These are phyloP conservation scores for Mycalesis mineus DNA, from an alignment of 2,888 invertebrate species.

Conservation along the genomic window DNA sequence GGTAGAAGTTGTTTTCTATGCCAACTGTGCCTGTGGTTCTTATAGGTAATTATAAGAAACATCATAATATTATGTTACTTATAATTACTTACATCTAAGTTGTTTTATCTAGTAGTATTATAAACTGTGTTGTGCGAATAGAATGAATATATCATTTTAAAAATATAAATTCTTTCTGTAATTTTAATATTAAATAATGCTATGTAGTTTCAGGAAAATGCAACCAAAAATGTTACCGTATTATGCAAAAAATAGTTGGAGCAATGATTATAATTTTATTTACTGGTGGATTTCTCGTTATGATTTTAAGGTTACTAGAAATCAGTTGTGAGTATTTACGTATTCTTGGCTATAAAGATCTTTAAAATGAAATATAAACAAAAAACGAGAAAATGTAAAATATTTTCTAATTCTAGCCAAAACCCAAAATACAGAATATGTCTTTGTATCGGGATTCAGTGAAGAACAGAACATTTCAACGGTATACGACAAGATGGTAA, in stretches of 20 bases:
- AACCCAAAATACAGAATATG: conserved; percentile 47
- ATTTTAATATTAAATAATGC: background rate
- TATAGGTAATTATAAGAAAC: no score
- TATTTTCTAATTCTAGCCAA: conserved; percentile 35
- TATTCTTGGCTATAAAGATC: background rate
- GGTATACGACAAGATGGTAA: conserved; percentile 41
- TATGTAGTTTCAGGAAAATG: conserved; percentile 15
- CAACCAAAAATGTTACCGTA: conserved; percentile 18
- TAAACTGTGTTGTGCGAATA: no score
- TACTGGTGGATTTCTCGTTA: conserved; percentile 18
- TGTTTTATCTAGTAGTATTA: no score
- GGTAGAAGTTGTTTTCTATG: no score
- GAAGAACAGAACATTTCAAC: conserved; percentile 48
- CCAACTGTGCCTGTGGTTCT: no score
- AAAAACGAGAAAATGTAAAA: background rate
- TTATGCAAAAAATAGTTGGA: conserved; percentile 18
- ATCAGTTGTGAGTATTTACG: conserved; percentile 16
- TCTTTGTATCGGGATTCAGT: conserved; percentile 47
- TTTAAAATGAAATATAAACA: background rate
- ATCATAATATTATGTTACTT: no score
- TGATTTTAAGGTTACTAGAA: conserved; percentile 20
- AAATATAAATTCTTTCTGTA: no score
- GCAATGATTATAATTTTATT: conserved; percentile 15
- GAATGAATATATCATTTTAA: no score
- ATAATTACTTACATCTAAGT: no score